Conservation (phyloP, 2,113 vertebrate species). For the Nematolebias whitei region DNA sequence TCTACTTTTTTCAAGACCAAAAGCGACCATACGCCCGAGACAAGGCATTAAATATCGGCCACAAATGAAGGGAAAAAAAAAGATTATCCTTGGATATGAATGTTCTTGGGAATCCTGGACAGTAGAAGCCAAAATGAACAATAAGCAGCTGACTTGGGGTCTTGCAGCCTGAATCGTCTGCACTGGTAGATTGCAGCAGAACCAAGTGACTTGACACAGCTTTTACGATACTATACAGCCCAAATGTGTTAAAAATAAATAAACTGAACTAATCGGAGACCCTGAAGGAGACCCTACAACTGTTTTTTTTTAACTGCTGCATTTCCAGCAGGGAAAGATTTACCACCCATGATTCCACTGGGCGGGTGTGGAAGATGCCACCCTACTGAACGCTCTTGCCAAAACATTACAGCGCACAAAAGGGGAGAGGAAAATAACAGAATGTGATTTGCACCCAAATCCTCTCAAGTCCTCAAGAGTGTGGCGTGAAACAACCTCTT, state of each 20-base stretch:
- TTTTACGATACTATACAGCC: slow-evolving; percentile 26
- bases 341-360: slow-evolving; percentile 77
- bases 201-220: slow-evolving; percentile 60
- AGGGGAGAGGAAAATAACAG: slow-evolving; percentile 33
- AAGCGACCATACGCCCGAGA: slow-evolving; percentile 74
- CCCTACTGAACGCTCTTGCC: slow-evolving; percentile 42
- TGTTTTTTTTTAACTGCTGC: slow-evolving; percentile 50
- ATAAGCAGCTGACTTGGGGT: slow-evolving; percentile 63
- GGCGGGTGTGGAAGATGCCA: slow-evolving; percentile 64
- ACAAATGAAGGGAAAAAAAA: slow-evolving; percentile 61
- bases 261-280: slow-evolving; percentile 66
- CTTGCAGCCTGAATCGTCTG: slow-evolving; percentile 58
- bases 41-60: slow-evolving; percentile 72
- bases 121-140: slow-evolving; percentile 68
- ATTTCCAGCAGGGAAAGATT: slow-evolving; percentile 56
- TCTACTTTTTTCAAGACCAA: slow-evolving; percentile 47
- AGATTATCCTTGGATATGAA: slow-evolving; percentile 83
- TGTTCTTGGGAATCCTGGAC: slow-evolving; percentile 70
- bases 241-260: slow-evolving; percentile 42
- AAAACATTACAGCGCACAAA: slow-evolving; percentile 55
- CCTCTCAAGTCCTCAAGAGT: slow-evolving; percentile 58
- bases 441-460: slow-evolving; percentile 72
- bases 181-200: slow-evolving; percentile 60
- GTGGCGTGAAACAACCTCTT: slow-evolving; percentile 41
- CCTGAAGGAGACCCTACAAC: slow-evolving; percentile 46